A percentile compares a stretch with the other conserved stretches of the same genome.
phyloP scores from a whole-genome alignment of 30 jellyfish, hydroid and myxozoan genomes.

The Clytia hemisphaerica region DNA sequence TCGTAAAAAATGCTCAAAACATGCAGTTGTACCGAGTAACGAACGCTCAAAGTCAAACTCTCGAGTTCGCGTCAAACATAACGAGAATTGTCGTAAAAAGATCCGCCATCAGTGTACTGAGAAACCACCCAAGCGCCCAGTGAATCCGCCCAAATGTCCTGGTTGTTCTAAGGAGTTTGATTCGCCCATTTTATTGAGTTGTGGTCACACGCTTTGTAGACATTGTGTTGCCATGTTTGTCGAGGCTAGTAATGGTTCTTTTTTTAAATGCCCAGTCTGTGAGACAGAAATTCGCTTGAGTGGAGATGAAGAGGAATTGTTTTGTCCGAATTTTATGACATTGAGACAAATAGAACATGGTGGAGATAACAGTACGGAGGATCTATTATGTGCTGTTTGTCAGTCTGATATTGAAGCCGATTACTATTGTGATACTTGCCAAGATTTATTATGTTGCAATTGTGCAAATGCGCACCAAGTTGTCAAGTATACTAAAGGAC shows the following conservation, averaged over 20 bases:
- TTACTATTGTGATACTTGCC: slow-evolving; percentile 67
- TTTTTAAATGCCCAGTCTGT: slow-evolving; percentile 75
- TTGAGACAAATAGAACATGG: slow-evolving; percentile 34
- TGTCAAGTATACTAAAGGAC: slow-evolving; percentile 46
- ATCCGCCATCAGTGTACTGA: too few relatives aligned
- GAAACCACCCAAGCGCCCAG: too few relatives aligned
- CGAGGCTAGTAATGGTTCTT: slow-evolving; percentile 51
- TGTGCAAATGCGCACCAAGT: slow-evolving; percentile 57
- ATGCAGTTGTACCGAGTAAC: too few relatives aligned
- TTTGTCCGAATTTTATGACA: slow-evolving; percentile 85
- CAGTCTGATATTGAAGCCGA: slow-evolving; percentile 41
- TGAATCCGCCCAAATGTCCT: too few relatives aligned
- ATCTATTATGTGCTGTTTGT: slow-evolving; percentile 43
- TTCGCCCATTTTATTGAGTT: slow-evolving; percentile 66
- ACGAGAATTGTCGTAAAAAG: too few relatives aligned
- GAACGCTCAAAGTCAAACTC: too few relatives aligned
- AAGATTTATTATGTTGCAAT: slow-evolving; percentile 58
- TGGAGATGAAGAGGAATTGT: slow-evolving; percentile 88
- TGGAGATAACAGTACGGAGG: slow-evolving; percentile 10
- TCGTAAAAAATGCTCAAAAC: too few relatives aligned
- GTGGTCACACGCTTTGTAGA: slow-evolving; percentile 91
- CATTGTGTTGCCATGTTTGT: slow-evolving; percentile 83
- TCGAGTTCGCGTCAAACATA: too few relatives aligned
- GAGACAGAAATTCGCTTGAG: slow-evolving; percentile 35
- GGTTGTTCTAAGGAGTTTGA: slow-evolving; percentile 44